phyloP scores from a whole-genome alignment of 2,888 invertebrate species.

The Pherbina coryleti region DNA sequence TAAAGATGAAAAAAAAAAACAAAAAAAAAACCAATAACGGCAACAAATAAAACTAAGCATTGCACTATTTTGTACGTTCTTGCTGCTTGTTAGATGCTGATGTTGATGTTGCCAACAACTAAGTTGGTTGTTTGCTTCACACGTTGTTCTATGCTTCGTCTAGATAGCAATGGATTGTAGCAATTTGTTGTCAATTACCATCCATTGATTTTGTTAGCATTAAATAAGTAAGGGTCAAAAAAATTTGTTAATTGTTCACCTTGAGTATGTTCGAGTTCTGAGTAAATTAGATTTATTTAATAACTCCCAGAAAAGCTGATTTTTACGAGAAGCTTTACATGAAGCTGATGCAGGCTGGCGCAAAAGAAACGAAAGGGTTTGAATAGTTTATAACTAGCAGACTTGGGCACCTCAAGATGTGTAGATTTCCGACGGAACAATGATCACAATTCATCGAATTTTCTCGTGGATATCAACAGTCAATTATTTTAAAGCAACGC shows the following conservation, averaged over 20 bases:
- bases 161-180: conserved; percentile 45
- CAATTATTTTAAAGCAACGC: too few species aligned
- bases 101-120: not conserved
- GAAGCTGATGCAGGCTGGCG: too few species aligned
- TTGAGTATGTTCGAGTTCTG: conserved; percentile 3
- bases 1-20: not conserved
- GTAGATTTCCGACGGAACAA: too few species aligned
- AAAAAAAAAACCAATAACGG: not conserved
- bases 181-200: conserved; percentile 54
- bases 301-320: too few species aligned
- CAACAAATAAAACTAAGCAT: not conserved
- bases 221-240: conserved; percentile 34
- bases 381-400: too few species aligned
- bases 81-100: not conserved
- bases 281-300: too few species aligned
- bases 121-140: not conserved
- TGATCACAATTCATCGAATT: too few species aligned
- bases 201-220: conserved; percentile 41
- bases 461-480: too few species aligned
- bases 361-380: too few species aligned
- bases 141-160: not conserved
- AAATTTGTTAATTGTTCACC: conserved; percentile 40
- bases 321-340: too few species aligned
- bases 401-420: too few species aligned
- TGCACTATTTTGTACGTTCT: conserved; percentile 12